Evolutionary conservation across 2,113 vertebrate species (phyloP).

Genomic region (Serinus canaria): DNA sequence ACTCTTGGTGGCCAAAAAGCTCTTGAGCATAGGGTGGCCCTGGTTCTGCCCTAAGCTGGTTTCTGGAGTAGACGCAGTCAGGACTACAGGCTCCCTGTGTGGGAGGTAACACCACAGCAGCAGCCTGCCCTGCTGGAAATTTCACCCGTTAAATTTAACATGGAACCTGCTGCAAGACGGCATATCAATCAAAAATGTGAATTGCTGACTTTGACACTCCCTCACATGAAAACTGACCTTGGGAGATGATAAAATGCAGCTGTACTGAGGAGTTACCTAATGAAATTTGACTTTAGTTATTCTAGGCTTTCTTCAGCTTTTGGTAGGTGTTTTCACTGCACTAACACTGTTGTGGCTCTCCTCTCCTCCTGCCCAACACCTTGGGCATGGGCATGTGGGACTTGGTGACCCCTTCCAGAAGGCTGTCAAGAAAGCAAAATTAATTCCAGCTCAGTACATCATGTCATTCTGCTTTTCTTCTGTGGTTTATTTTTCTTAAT

Average conservation of each 20-base stretch:
- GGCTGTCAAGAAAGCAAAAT: background rate
- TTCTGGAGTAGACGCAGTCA: background rate
- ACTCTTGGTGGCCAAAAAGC: background rate
- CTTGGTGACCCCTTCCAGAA: background rate
- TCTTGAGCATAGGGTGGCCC: background rate
- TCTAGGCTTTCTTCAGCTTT: background rate
- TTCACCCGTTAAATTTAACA: background rate
- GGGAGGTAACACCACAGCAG: background rate
- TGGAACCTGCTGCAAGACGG: background rate
- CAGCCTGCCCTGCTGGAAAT: background rate
- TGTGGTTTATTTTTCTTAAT: conserved; percentile 40
- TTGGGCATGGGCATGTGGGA: background rate
- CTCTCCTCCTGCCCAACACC: background rate
- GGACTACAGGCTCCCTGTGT: accelerated
- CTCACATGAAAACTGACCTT: background rate
- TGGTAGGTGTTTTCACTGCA: background rate
- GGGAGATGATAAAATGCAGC: background rate
- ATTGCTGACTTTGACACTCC: background rate
- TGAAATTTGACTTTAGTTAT: background rate
- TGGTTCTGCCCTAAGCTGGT: background rate
- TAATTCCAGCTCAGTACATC: background rate
- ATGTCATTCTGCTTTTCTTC: background rate
- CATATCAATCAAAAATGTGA: background rate
- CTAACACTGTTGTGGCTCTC: background rate
- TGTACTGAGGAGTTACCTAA: background rate